Conservation (phyloP, 2,797 vertebrate species). For the Acanthurus tractus region DNA sequence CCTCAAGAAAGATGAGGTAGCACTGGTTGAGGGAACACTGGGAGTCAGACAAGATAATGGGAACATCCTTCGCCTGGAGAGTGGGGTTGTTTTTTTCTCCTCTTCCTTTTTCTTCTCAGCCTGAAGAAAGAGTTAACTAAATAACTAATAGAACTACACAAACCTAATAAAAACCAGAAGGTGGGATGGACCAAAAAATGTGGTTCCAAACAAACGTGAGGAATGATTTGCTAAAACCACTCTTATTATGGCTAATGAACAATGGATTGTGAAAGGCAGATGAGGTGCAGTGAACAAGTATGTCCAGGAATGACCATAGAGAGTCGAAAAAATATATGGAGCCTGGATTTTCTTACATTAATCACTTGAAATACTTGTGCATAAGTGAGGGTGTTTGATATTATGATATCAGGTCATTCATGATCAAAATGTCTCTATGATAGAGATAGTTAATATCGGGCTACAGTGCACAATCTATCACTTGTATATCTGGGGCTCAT, state of each 20-base stretch:
- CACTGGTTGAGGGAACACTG: constrained; percentile 78
- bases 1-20: constrained; percentile 86
- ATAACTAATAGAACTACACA: constrained; percentile 43
- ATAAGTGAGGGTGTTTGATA: no score
- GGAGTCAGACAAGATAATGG: constrained; percentile 87
- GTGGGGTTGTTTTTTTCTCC: constrained; percentile 85
- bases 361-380: no score
- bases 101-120: constrained; percentile 89
- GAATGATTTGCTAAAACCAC: constrained; percentile 25
- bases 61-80: constrained; percentile 87
- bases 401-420: no score
- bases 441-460: no score
- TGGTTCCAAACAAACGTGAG: constrained; percentile 5
- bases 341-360: no score
- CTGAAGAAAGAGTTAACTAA: constrained; percentile 65
- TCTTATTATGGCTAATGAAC: constrained; percentile 32
- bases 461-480: no score
- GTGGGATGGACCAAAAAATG: constrained; percentile 17
- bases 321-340: no score
- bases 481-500: no score
- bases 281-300: constrained; percentile 29
- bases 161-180: constrained; percentile 12
- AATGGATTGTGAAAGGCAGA: constrained; percentile 35
- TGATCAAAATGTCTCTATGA: no score
- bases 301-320: no score